Conservation (phyloP, 2,888 invertebrate genomes). For the Vesta saturnalis region DNA sequence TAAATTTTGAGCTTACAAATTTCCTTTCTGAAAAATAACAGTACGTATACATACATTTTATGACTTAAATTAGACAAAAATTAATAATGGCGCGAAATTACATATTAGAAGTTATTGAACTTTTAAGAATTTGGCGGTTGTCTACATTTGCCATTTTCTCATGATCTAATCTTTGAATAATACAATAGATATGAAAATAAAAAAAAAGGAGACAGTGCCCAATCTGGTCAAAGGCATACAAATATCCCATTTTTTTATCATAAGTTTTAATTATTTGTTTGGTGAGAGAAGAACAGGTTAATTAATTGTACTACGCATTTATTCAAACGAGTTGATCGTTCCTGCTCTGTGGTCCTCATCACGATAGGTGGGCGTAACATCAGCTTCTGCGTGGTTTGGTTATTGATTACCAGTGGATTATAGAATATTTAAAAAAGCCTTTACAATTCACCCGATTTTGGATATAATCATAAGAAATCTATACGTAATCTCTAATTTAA, state of each 20-base stretch:
- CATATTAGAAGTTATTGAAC: constrained; percentile 6
- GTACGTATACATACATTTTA: too few relatives aligned
- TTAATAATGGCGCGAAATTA: constrained; percentile 3
- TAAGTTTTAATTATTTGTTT: background rate
- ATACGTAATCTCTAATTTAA: background rate
- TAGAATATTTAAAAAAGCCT: background rate
- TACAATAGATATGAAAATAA: background rate
- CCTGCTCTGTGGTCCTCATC: constrained; percentile 17
- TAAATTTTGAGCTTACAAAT: too few relatives aligned
- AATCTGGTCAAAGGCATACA: too few relatives aligned
- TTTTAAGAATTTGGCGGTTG: background rate
- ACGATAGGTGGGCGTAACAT: constrained; percentile 42
- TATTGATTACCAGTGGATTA: constrained; percentile 30
- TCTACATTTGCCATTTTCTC: background rate
- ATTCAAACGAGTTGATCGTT: constrained; percentile 10
- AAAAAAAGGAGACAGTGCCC: too few relatives aligned
- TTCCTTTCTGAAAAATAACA: too few relatives aligned
- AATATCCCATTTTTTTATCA: too few relatives aligned
- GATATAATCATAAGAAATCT: too few relatives aligned
- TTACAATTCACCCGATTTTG: too few relatives aligned
- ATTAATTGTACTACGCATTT: constrained; percentile 21
- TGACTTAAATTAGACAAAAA: background rate
- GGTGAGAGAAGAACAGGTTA: background rate
- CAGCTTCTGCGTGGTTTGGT: constrained; percentile 39
- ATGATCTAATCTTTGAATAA: background rate